Evolutionary conservation across 1,140 invertebrate species (phyloP), one percentile per base, ranked within the genome.

Genomic region (Mylabris phalerata): DNA sequence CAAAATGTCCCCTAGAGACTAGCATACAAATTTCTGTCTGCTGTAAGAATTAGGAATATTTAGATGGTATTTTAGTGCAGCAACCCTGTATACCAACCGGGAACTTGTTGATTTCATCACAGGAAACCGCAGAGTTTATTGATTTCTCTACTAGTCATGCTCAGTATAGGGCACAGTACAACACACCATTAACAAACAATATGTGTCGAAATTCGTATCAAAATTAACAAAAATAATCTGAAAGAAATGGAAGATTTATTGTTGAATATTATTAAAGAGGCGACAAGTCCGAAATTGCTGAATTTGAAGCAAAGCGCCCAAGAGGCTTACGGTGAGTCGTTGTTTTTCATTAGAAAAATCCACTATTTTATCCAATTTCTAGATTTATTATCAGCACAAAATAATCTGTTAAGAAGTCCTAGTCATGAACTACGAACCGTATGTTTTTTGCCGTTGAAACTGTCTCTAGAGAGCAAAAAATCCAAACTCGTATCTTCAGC

Each of bases 381-480:
- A 95, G 92, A 92, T 76, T 82, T 93, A 64, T 76, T 94, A 61
- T 86, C 87, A 68, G 82, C 86, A 61, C 89, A 92, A 77, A 87
- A 89, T 71, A 70, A 64, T 60, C 79, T 88, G 58, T 74, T 87
- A 46, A 80, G 89, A 61, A 88, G 87, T 73, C 86, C 90, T 11
- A 88, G 90, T 27, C 85, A 92, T 79, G 88, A 93, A 75, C 69
- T 94, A 55, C 82, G 91, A 69, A 83, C 87, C 54, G 86, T 86
- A 66, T 94, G 90, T 76, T 84, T 95, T 65, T 78, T 85, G 59
- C 86, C 89, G 6, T 78, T 95, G 65, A 90, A 92, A 75, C 75
- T 90, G 65, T 88, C 92, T n/a, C 73, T 96, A 50, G 92, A 95
- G 75, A 91, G 86, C 45, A 91, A 89, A 74, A 82, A 86, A 63